Base-by-base conservation (phyloP, 2,888 invertebrate genomes). In the Fragum whitleyi region DNA sequence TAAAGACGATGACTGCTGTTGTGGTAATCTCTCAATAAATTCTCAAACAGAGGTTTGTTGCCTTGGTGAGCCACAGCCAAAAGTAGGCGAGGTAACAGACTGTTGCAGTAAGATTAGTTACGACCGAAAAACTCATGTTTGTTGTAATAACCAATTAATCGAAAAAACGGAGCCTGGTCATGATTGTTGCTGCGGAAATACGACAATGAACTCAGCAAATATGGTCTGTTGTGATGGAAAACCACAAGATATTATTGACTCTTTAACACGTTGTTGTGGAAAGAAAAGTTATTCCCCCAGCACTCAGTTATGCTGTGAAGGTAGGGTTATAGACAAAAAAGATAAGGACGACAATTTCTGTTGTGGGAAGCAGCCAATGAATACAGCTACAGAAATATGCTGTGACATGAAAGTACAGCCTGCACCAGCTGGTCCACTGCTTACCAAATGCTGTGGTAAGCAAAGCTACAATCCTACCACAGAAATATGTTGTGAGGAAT, bases 101-200 rank as follows among this genome's bases (percentile, higher is more conserved):
- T 83, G 83, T 42, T 83, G 83, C 61, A 74, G 83, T 21, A 39
- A 53, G 16, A 26, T 47, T 16, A 83, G 83, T 47, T 83, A 79
- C 67, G 59, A 71, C 29, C 51, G 70, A 26, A 65, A 32, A 42
- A 51, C 47, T 2, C 51, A 62, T 26, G 42, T 83, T 14, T 83
- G 83, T 53, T 83, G 83, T 32, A 76, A 77, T 36, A 68, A 70
- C 3, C 74, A 59, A 61, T 53, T 83, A 16, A 23, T 70, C 1
- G 74, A 74, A 28, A 83, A 83, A 61, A 61, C 21, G 0, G 73
- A 73, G 26, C 59, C 73, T 23, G 65, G 72, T 53, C 79, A 83
- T 28, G 83, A 83, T 23, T 73, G 71, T n/a, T 83, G 83, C 36
- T 83, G 83, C 67, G 83, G 83, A n/a, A 55, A 62, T 26, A 79